Conservation (phyloP, 1,140 invertebrate genomes). For the Dendrolimus kikuchii region DNA sequence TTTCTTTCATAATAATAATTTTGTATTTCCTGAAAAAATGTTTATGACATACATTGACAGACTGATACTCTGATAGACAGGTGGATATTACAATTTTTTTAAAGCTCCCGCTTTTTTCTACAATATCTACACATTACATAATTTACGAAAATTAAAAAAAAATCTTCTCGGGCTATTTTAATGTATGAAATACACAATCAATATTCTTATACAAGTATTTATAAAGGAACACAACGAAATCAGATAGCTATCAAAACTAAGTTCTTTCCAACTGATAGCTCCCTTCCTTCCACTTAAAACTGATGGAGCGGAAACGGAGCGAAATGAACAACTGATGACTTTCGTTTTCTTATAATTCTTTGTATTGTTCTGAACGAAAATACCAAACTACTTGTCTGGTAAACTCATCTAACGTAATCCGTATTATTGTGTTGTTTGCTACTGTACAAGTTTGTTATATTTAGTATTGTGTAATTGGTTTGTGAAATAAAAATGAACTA, state of each 20-base stretch:
- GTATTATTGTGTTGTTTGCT: slow-evolving; percentile 19
- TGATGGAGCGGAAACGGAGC: slow-evolving; percentile 35
- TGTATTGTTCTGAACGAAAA: slow-evolving; percentile 25
- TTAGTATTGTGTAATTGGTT: too few relatives aligned
- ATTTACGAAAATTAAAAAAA: too few relatives aligned
- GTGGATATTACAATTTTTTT: too few relatives aligned
- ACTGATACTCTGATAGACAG: too few relatives aligned
- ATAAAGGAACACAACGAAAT: background rate
- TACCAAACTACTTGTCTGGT: slow-evolving; percentile 18
- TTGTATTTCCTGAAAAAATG: too few relatives aligned
- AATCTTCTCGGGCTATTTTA: too few relatives aligned
- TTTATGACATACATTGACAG: too few relatives aligned
- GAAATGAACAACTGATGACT: slow-evolving; percentile 44
- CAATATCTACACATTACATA: too few relatives aligned
- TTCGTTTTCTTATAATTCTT: slow-evolving; percentile 37
- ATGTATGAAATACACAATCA: too few relatives aligned
- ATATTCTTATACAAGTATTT: too few relatives aligned
- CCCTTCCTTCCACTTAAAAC: slow-evolving; percentile 29
- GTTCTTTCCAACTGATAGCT: slow-evolving; percentile 26
- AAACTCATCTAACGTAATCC: slow-evolving; percentile 23
- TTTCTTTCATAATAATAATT: background rate
- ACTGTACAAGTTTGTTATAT: background rate
- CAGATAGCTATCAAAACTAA: slow-evolving; percentile 25
- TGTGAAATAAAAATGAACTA: too few relatives aligned
- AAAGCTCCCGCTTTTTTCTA: too few relatives aligned